Conservation (phyloP, 2,888 invertebrate genomes). For the Molorchus minor region DNA sequence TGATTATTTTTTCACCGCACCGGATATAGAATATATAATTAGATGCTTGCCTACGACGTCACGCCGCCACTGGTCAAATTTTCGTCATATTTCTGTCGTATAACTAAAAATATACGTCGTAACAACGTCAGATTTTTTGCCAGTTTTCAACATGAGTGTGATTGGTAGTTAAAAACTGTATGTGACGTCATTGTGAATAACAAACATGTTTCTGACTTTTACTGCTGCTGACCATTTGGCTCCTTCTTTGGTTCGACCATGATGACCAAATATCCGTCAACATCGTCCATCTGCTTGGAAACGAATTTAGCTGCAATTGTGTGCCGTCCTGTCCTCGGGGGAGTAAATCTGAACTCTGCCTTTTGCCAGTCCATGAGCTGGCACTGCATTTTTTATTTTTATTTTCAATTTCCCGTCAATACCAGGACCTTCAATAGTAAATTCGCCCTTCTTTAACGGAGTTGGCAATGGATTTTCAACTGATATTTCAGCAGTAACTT, state of each 20-base stretch:
- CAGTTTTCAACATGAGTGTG: too few species aligned
- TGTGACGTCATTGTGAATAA: too few species aligned
- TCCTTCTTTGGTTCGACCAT: conserved; percentile 67
- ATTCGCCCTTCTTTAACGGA: conserved; percentile 77
- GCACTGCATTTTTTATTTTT: conserved; percentile 70
- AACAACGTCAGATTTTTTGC: too few species aligned
- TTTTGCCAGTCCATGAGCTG: conserved; percentile 75
- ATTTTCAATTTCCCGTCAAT: conserved; percentile 78
- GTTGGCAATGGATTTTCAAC: conserved; percentile 86
- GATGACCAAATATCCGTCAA: conserved; percentile 86
- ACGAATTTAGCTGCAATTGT: conserved; percentile 88
- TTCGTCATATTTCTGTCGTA: too few species aligned
- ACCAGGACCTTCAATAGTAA: conserved; percentile 85
- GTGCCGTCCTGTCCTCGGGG: conserved; percentile 80
- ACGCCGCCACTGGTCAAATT: too few species aligned
- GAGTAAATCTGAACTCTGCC: conserved; percentile 76
- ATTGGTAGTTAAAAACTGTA: too few species aligned
- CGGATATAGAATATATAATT: too few species aligned
- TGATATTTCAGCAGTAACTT: conserved; percentile 69
- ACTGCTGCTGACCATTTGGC: conserved; percentile 32
- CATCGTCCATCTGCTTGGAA: conserved; percentile 87
- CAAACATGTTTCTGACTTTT: too few species aligned
- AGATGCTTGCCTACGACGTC: too few species aligned
- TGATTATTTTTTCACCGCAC: too few species aligned
- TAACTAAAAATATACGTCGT: too few species aligned